A percentile compares a stretch with the other conserved stretches of the same genome.
Evolutionary conservation across 2,888 invertebrate genomes (phyloP).

Genomic region (Drosophila monieri): DNA sequence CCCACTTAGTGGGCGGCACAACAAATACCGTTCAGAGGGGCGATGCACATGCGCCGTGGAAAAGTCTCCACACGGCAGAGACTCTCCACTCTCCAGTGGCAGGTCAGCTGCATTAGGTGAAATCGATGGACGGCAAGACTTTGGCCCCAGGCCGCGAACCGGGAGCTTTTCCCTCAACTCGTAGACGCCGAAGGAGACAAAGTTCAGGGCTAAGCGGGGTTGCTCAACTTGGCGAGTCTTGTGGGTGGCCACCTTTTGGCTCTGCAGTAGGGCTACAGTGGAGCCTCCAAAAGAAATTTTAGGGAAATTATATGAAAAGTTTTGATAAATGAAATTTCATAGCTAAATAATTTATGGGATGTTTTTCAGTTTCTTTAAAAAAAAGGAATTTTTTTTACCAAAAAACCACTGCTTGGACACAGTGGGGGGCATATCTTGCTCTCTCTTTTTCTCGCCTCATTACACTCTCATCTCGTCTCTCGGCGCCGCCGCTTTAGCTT

Average conservation of each 20-base stretch:
- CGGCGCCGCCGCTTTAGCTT: constrained; percentile 47
- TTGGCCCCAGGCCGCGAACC: constrained; percentile 26
- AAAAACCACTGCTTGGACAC: constrained; percentile 13
- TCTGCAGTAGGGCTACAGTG: constrained; percentile 17
- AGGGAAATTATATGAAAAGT: background rate
- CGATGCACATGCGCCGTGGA: constrained; percentile 58
- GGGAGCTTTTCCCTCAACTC: constrained; percentile 41
- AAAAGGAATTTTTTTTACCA: background rate
- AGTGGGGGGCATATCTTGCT: constrained; percentile 11
- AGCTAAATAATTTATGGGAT: background rate
- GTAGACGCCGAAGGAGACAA: constrained; percentile 9
- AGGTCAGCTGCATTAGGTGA: constrained; percentile 57
- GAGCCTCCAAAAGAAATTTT: background rate
- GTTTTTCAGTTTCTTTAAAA: no score
- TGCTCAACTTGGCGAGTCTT: constrained; percentile 59
- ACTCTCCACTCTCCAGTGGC: constrained; percentile 41
- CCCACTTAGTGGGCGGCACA: constrained; percentile 22
- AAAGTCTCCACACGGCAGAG: constrained; percentile 6
- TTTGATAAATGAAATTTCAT: background rate
- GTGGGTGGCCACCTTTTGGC: constrained; percentile 36
- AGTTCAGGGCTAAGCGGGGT: constrained; percentile 73
- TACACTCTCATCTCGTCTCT: constrained; percentile 16
- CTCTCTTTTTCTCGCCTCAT: background rate
- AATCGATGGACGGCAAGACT: constrained; percentile 57
- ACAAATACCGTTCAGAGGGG: constrained; percentile 8